These are phyloP conservation scores for Euschistus heros DNA, from an alignment of 1,140 invertebrate genomes.

Conservation along the genomic window DNA sequence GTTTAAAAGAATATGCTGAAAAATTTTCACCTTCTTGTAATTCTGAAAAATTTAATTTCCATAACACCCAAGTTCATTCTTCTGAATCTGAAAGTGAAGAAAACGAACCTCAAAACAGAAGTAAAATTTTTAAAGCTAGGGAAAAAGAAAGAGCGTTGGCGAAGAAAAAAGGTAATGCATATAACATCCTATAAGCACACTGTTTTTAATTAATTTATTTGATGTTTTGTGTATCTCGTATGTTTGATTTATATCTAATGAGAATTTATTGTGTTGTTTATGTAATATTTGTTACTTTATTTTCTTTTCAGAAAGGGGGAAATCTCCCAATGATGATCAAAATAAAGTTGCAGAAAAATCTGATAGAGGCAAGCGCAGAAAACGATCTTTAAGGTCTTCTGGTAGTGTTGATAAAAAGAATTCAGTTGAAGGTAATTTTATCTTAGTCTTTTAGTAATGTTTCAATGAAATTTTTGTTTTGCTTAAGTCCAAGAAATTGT, in stretches of 20 bases:
- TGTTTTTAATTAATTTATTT: neutral
- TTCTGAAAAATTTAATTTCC: neutral
- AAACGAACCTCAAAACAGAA: conserved; percentile 35
- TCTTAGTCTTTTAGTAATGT: too few relatives aligned
- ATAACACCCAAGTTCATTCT: conserved; percentile 18
- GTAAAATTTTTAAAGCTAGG: conserved; percentile 42
- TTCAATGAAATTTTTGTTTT: too few relatives aligned
- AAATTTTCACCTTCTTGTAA: conserved; percentile 30
- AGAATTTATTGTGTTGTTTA: neutral
- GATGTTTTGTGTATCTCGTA: neutral
- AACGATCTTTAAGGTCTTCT: conserved; percentile 10
- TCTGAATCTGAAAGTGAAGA: conserved; percentile 44
- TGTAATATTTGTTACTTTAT: conserved; percentile 12
- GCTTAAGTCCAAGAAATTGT: too few relatives aligned
- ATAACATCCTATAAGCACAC: neutral
- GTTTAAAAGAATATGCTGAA: conserved; percentile 47
- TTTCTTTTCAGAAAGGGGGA: conserved; percentile 37
- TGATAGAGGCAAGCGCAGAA: conserved; percentile 20
- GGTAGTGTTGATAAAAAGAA: conserved; percentile 34
- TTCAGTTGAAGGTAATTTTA: too few relatives aligned
- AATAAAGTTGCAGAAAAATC: conserved; percentile 1
- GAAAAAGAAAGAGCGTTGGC: conserved; percentile 35
- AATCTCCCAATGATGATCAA: conserved; percentile 32
- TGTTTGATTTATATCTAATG: too few relatives aligned
- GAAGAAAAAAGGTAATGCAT: conserved; percentile 32